A percentile compares a stretch with the other conserved stretches of the same genome.
These are phyloP conservation scores for Julus scanicus DNA, from an alignment of 2,888 invertebrate species.

Conservation along the genomic window DNA sequence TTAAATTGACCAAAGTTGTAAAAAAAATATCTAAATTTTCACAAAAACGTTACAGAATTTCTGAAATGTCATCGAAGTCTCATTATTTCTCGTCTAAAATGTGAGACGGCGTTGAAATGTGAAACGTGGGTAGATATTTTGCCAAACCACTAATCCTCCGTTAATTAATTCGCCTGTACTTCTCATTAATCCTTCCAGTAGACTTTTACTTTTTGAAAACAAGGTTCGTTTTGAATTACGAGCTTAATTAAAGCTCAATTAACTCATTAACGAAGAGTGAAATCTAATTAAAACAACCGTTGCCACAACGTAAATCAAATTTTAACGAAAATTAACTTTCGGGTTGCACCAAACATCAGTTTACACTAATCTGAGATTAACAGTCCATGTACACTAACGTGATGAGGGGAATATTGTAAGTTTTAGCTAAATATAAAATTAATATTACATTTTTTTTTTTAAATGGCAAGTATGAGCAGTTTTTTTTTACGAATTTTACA, in stretches of 20 bases:
- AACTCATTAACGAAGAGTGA: background rate
- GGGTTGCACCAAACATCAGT: background rate
- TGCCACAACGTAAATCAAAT: background rate
- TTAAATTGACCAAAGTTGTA: no score
- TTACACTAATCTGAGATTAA: background rate
- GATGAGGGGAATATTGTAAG: no score
- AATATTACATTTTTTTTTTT: no score
- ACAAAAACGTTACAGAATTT: no score
- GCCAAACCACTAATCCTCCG: background rate
- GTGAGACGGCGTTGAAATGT: background rate
- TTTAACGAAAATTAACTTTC: background rate
- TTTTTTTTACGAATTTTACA: no score
- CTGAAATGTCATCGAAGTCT: no score
- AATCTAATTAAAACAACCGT: constrained; percentile 5
- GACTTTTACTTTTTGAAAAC: background rate
- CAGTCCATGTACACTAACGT: background rate
- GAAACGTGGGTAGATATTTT: background rate
- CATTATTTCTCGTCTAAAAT: background rate
- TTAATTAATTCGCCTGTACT: background rate
- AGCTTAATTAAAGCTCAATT: background rate
- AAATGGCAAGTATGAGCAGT: no score
- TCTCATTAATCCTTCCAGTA: background rate
- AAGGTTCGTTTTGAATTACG: background rate
- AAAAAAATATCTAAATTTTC: no score
- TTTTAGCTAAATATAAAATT: no score